These are phyloP conservation scores for Dendropsophus ebraccatus DNA, from an alignment of 2,113 vertebrate genomes.

Conservation along the genomic window DNA sequence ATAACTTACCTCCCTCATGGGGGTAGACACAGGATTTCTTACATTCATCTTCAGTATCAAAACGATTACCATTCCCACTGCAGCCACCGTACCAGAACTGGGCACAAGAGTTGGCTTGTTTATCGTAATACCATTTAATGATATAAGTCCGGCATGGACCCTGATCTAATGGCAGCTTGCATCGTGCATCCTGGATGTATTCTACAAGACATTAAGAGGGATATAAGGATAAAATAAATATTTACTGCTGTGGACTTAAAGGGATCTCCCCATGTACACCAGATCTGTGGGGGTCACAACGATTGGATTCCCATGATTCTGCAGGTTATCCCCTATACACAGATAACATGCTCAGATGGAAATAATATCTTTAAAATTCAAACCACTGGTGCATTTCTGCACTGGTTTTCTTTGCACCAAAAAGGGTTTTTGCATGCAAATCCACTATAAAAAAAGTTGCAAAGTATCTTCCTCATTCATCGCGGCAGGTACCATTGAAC, in stretches of 20 bases:
- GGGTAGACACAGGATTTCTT: conserved; percentile 75
- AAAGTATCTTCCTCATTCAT: no score
- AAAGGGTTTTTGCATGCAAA: no score
- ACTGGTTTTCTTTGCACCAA: no score
- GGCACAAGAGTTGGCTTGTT: conserved; percentile 83
- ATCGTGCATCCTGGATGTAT: conserved; percentile 64
- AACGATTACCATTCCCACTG: conserved; percentile 82
- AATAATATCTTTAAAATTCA: no score
- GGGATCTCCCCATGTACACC: no score
- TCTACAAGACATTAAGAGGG: conserved; percentile 65
- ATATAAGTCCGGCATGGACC: conserved; percentile 78
- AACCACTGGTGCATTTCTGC: no score
- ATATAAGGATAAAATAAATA: neutral
- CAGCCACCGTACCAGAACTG: conserved; percentile 90
- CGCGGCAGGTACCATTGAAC: neutral
- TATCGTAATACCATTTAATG: conserved; percentile 84
- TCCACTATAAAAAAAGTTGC: no score
- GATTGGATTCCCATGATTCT: no score
- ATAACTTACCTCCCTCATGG: conserved; percentile 66
- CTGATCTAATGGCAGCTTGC: conserved; percentile 75
- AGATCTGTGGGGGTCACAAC: no score
- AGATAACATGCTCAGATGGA: no score
- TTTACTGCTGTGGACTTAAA: no score
- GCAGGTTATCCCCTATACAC: no score
- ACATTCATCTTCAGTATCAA: conserved; percentile 79